Evolutionary conservation across 1,140 invertebrate species (phyloP), one percentile per base, ranked within the genome.

Genomic region (Cydia amplana): DNA sequence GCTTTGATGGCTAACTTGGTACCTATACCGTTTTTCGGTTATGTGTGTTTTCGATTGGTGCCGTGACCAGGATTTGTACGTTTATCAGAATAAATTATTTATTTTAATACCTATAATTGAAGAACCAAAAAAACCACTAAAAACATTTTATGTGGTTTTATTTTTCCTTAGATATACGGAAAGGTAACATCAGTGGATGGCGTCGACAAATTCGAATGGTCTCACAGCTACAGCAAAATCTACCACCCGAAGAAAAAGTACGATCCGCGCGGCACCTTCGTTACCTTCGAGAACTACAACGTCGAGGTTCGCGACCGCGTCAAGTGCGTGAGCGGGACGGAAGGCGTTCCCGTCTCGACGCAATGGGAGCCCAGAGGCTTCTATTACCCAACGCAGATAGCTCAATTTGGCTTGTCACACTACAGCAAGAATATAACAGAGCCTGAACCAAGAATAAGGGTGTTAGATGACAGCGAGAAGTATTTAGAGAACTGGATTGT

Each of bases 361-460:
- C 98, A 99, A 86, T 99, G 98, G 98, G 97, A 98, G 77, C 96
- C 96, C 25, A 94, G 95, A 65, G 98, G 98, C 0, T 99, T 99
- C 91, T 98, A 96, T 89, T 99, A 99, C 93, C 98, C 99, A 0
- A 99, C 99, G 2, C 99, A 99, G 94, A 99, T 99, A 79, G 98
- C 98, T 4, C 99, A 99, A 90, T 99, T 98, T 91, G 99, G 98
- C 0, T 91, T 99, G 46, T 97, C 98, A 28, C 99, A 99, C 93
- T 99, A 98, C 92, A 99, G 98, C 89, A 99, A 99, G 93, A 97
- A 98, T 92, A 86, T 98, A 18, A 97, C 96, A 0, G 97, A 97
- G 82, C 95, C 96, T 0, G 95, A 96, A 81, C 96, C 96, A 5
- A 94, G 95, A 46, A 91, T 95, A 77, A 95, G 94, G 80, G 77